Conservation (phyloP, 2,797 vertebrate species). For the Meriones psammophilus region DNA sequence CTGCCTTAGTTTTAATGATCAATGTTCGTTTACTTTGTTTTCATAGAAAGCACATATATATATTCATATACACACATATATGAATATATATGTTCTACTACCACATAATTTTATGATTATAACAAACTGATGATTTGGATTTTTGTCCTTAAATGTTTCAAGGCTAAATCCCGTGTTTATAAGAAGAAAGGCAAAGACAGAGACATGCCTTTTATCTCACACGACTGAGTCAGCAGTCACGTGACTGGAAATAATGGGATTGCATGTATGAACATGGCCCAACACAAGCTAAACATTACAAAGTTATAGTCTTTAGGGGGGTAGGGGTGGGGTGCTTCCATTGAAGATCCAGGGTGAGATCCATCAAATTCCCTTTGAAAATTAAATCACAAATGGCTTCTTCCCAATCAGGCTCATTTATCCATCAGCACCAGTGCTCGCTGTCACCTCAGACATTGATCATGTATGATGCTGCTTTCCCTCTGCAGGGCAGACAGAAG, state of each 20-base stretch:
- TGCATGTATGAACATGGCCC: background rate
- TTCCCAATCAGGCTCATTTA: background rate
- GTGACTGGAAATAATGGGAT: background rate
- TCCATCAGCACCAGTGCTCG: background rate
- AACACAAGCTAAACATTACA: background rate
- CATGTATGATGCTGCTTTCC: background rate
- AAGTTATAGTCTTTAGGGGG: background rate
- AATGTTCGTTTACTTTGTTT: background rate
- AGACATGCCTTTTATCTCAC: background rate
- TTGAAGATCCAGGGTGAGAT: background rate
- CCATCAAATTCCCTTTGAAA: background rate
- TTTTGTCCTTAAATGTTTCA: background rate
- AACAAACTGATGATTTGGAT: background rate
- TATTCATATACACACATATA: background rate
- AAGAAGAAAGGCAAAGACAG: background rate
- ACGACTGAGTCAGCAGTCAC: background rate
- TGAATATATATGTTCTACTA: background rate
- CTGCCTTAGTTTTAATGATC: background rate
- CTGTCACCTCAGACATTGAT: background rate
- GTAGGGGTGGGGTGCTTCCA: background rate
- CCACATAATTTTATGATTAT: background rate
- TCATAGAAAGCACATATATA: background rate
- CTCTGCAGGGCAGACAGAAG: background rate
- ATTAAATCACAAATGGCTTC: background rate
- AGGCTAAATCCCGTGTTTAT: background rate